Base-by-base conservation (phyloP, 2,888 invertebrate species). In the Hypolimnas misippus region DNA sequence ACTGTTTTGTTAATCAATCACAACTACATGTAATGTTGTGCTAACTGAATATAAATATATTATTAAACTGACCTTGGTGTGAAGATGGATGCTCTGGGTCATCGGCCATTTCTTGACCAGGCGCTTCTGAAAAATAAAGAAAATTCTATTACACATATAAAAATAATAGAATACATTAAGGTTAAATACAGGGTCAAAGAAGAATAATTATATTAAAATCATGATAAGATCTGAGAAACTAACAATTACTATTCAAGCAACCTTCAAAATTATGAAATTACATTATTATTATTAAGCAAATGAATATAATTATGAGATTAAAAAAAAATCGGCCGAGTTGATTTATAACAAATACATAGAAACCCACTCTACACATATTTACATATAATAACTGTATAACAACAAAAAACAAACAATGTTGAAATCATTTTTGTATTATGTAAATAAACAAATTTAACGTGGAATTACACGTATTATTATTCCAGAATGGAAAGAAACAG, bases 51-150 rank as follows among this genome's bases (percentile, higher is more conserved):
- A n/a, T n/a, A n/a, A n/a, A n/a, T n/a, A n/a, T n/a, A n/a, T n/a
- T n/a, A n/a, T n/a, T n/a, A n/a, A n/a, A n/a, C n/a, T n/a, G n/a
- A n/a, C 86, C 85, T 78, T 80, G 67, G 42, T 73, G 75, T 31
- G 77, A 73, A n/a, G 84, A 81, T 40, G 83, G 77, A 42, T 71
- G 76, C 54, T 76, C 81, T 8, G 82, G 77, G 63, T 87, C 84
- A 69, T 86, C 86, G 46, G 79, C 84, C 87, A 87, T 87, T 42
- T 64, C 77, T 66, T 55, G 49, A 60, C 52, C 29, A 4, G 25
- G 38, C 10, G 53, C 29, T 35, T 40, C 67, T 67, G 57, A 21
- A 67, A 62, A 21, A 17, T 40, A 57, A 59, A 60, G 8, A 14
- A 14, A 57, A 7, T 5, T 5, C 25, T 25, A 25, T 3, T 25